Conservation (phyloP, 2,888 invertebrate genomes). For the Scaptomyza reducta region DNA sequence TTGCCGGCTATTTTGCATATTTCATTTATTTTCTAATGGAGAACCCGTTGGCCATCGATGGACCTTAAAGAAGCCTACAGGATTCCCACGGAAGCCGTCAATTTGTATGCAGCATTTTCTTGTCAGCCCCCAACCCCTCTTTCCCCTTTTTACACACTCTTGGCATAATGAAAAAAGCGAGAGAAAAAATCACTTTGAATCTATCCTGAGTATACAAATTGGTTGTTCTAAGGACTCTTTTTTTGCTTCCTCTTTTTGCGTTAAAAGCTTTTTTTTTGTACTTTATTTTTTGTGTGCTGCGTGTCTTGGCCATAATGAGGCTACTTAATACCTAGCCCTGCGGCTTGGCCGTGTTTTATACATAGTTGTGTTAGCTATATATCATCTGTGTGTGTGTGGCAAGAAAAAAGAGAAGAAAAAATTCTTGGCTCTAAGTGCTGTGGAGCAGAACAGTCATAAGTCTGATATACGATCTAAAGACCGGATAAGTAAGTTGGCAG, state of each 20-base stretch:
- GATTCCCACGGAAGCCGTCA: constrained; percentile 52
- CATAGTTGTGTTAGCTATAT: constrained; percentile 10
- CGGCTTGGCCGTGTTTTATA: constrained; percentile 22
- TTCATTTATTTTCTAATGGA: constrained; percentile 64
- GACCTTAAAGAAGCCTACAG: constrained; percentile 53
- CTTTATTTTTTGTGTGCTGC: constrained; percentile 64
- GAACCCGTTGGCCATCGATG: constrained; percentile 70
- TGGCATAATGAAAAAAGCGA: constrained; percentile 14
- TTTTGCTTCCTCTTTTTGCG: constrained; percentile 29
- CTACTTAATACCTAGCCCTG: constrained; percentile 75
- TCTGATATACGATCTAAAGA: constrained; percentile 73
- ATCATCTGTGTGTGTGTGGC: constrained; percentile 13
- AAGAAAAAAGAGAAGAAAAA: background rate
- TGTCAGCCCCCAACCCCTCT: constrained; percentile 35
- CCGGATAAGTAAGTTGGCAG: constrained; percentile 68
- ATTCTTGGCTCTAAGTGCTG: constrained; percentile 39
- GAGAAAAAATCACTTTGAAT: constrained; percentile 57
- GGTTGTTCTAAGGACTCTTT: constrained; percentile 56
- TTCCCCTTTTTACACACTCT: background rate
- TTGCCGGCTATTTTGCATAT: constrained; percentile 54
- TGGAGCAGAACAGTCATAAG: constrained; percentile 50
- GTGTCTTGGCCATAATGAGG: constrained; percentile 77
- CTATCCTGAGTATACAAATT: constrained; percentile 65
- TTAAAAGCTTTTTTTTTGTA: constrained; percentile 68
- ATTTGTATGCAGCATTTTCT: constrained; percentile 64